phyloP scores from a whole-genome alignment of 2,797 vertebrate genomes.

The Acanthurus tractus region DNA sequence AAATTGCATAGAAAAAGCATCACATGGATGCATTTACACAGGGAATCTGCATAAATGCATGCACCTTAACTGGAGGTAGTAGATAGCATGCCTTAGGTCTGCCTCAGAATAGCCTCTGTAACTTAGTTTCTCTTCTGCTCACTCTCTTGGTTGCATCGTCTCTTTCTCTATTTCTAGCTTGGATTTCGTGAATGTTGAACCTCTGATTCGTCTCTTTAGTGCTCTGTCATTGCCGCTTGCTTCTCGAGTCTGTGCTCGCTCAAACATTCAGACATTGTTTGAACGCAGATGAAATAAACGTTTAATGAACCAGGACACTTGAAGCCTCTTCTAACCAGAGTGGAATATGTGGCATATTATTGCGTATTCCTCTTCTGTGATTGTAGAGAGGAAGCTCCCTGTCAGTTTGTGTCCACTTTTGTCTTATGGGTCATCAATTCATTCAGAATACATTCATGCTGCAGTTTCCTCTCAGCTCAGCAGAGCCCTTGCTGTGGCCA shows the following conservation, averaged over 20 bases:
- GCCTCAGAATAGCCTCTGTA: constrained; percentile 7
- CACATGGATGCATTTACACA: neutral
- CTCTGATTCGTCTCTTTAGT: constrained; percentile 22
- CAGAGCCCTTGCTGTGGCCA: neutral
- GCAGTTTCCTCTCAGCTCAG: constrained; percentile 1
- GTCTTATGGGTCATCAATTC: constrained; percentile 1
- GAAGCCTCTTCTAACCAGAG: constrained; percentile 1
- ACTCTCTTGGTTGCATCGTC: neutral
- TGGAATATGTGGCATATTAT: constrained; percentile 1
- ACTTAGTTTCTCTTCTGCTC: constrained; percentile 16
- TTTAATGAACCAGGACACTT: constrained; percentile 45
- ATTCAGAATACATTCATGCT: constrained; percentile 25
- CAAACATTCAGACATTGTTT: constrained; percentile 24
- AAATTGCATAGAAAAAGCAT: neutral
- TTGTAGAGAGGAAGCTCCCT: constrained; percentile 18
- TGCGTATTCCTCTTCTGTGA: constrained; percentile 14
- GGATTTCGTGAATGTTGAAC: neutral
- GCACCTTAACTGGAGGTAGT: neutral
- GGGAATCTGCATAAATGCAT: constrained; percentile 5
- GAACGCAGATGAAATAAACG: constrained; percentile 48
- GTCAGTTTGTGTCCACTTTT: constrained; percentile 2
- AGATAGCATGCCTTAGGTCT: neutral
- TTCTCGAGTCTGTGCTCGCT: constrained; percentile 29
- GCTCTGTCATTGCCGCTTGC: constrained; percentile 25
- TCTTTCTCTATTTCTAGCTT: constrained; percentile 5